These are phyloP conservation scores for Antheraea pernyi DNA, from an alignment of 1,140 invertebrate species.

Conservation along the genomic window DNA sequence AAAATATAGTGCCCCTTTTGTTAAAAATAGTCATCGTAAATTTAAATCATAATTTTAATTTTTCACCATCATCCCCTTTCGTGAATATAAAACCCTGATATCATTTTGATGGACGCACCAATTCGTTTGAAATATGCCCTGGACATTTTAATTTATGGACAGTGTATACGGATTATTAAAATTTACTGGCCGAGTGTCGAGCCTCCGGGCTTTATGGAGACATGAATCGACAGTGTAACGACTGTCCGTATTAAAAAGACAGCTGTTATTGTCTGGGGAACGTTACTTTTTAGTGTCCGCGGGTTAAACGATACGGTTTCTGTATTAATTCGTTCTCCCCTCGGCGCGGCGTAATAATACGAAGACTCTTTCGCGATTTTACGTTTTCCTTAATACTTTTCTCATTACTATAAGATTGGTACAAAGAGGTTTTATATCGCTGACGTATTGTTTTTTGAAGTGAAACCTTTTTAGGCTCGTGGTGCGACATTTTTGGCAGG, in stretches of 20 bases:
- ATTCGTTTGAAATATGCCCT: conserved; percentile 2
- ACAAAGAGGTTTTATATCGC: too few species aligned
- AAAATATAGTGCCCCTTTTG: too few species aligned
- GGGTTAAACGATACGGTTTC: not conserved
- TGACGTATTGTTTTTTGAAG: too few species aligned
- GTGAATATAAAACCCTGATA: not conserved
- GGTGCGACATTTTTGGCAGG: too few species aligned
- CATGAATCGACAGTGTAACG: conserved; percentile 1
- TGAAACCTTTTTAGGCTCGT: too few species aligned
- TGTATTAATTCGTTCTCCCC: not conserved
- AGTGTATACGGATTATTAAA: conserved; percentile 3
- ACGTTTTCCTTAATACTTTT: not conserved
- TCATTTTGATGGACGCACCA: not conserved
- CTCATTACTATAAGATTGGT: not conserved
- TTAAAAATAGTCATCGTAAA: not conserved
- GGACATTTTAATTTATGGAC: not conserved
- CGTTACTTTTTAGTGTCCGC: not conserved
- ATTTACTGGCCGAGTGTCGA: not conserved
- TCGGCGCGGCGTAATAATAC: not conserved
- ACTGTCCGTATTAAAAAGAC: not conserved
- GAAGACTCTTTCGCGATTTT: not conserved
- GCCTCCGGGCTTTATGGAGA: not conserved
- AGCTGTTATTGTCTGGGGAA: not conserved
- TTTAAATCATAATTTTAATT: not conserved
- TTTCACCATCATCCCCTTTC: not conserved